Evolutionary conservation across 2,888 invertebrate species (phyloP), one percentile per base, ranked within the genome.

Genomic region (Ctenicera cuprea): DNA sequence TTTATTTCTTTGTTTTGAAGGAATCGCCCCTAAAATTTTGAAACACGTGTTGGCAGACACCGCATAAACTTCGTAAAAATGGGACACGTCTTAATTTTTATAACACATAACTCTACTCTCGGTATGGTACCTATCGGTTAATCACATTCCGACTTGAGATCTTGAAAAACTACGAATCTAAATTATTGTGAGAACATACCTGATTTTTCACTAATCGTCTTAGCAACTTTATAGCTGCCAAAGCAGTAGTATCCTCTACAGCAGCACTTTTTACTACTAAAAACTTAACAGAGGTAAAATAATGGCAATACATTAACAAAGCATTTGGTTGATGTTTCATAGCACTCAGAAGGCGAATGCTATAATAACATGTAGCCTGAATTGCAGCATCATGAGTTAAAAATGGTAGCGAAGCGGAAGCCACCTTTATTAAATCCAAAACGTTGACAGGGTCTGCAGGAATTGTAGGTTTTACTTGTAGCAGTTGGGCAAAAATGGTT

Each of bases 201-300:
- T 33, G 37, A 18, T 18, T 20, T 12, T 12, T 41, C 1, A 61
- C 0, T 8, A 61, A n/a, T 0, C 22, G 43, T 45, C 14, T 63
- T 45, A 63, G 20, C 20, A 63, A 43, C 7, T 14, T 22, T n/a
- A 63, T 41, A n/a, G 62, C 62, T 38, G 37, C 59, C 4, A 26
- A 1, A 30, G 30, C 45, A 45, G 26, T 22, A n/a, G 8, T 26
- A 5, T 63, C 62, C 18, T 45, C 9, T 26, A 18, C 20, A 22
- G 45, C 8, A 12, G 20, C 8, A 43, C 57, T 37, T 14, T 45
- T 5, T 14, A 9, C 43, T n/a, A 30, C 30, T 37, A 57, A 33
- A 57, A 33, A 57, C 14, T 12, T 33, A 57, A 57, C 16, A 3
- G 57, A 12, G 0, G 37, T 30, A 57, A 30, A 11, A 57, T 30